Evolutionary conservation across 2,888 invertebrate genomes (phyloP), one percentile per base, ranked within the genome.

Genomic region (Colostygia pectinataria): DNA sequence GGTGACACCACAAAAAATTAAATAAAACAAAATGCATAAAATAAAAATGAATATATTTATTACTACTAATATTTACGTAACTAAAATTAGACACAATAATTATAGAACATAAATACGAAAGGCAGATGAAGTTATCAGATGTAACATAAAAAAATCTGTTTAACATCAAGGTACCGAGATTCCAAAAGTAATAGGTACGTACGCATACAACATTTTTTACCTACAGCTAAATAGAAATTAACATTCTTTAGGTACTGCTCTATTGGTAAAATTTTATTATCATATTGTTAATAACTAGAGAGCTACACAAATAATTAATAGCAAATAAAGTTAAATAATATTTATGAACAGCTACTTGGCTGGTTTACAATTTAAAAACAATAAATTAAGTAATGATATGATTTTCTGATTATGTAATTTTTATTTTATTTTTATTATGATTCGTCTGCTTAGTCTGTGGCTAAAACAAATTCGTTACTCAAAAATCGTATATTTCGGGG

Each of bases 41-140:
- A 88, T 89, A 90, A 87, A 88, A 87, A 84, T 84, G 86, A 85
- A 86, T 90, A 90, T 90, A 90, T 89, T 90, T 77, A 87, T 80
- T 83, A 83, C 79, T 69, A 79, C 81, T 81, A 58, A 84, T 71
- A 80, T 81, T 20, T 80, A 77, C 74, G 68, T 82, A 83, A 83
- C 77, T 83, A 83, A 81, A 82, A 80, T 72, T 80, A 81, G 73
- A 74, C 77, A 66, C 73, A 77, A 78, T 76, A 50, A 37, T 52
- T n/a, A 43, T 59, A 73, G 57, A 58, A 53, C 49, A 68, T 67
- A 67, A 76, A 72, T 71, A 64, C 58, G 65, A 50, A 63, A 57
- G 65, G 50, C 44, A 51, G 46, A 48, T 43, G 59, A 52, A 56
- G 59, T 63, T 59, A 60, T 55, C 59, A 56, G 41, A 52, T 10